phyloP scores from a whole-genome alignment of 2,113 vertebrate genomes.

The Sylvia atricapilla region DNA sequence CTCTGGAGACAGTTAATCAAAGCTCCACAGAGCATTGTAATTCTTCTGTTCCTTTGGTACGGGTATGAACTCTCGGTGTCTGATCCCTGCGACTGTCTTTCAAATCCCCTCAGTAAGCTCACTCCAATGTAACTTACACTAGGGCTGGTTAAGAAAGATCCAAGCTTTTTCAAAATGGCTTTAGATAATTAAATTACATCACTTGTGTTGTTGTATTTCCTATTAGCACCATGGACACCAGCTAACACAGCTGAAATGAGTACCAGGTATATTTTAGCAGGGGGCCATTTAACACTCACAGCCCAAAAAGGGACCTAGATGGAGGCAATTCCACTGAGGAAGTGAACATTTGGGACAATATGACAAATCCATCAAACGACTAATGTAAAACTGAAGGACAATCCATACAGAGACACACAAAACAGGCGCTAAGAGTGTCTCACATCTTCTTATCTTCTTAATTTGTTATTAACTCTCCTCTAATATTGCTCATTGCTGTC shows the following conservation, averaged over 20 bases:
- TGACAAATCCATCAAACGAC: not conserved
- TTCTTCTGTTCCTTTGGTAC: slow-evolving; percentile 27
- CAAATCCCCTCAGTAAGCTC: slow-evolving; percentile 29
- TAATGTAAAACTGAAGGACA: not conserved
- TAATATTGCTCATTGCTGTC: not conserved
- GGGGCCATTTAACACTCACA: not conserved
- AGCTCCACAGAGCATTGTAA: slow-evolving; percentile 52
- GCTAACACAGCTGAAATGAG: not conserved
- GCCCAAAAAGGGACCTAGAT: not conserved
- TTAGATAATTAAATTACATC: slow-evolving; percentile 25
- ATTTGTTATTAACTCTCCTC: not conserved
- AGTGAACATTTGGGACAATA: not conserved
- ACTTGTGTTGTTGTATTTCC: not conserved
- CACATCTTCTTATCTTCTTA: not conserved
- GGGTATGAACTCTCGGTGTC: slow-evolving; percentile 26
- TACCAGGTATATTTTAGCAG: not conserved
- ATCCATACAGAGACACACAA: not conserved
- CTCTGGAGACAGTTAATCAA: slow-evolving; percentile 68
- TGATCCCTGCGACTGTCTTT: slow-evolving; percentile 21
- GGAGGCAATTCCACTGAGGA: not conserved
- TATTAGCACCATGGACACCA: slow-evolving; percentile 46
- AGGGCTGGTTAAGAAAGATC: not conserved
- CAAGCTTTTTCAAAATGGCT: slow-evolving; percentile 16
- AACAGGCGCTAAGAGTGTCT: not conserved
- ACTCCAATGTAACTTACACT: slow-evolving; percentile 10